These are phyloP conservation scores for Melanogrammus aeglefinus DNA, from an alignment of 2,797 vertebrate species.

Conservation along the genomic window DNA sequence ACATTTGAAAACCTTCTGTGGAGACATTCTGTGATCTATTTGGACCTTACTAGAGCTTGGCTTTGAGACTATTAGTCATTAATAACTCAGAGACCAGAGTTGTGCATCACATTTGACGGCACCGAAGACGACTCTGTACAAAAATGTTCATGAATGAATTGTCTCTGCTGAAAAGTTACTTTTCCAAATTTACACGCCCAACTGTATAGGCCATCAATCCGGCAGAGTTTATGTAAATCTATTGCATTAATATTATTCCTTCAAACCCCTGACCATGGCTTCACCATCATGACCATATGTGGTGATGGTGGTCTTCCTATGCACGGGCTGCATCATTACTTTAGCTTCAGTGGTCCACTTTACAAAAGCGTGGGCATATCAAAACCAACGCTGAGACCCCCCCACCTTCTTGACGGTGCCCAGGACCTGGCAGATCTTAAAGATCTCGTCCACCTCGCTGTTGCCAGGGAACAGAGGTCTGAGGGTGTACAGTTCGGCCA, in stretches of 20 bases:
- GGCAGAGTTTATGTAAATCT: background rate
- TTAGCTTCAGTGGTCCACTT: background rate
- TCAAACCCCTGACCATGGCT: too few species aligned
- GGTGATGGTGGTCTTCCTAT: background rate
- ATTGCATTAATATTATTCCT: background rate
- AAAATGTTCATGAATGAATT: background rate
- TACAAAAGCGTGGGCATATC: too few species aligned
- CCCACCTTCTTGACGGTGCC: constrained; percentile 93
- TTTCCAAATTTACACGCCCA: background rate
- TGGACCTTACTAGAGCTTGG: background rate
- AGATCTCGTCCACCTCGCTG: constrained; percentile 97
- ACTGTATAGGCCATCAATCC: background rate
- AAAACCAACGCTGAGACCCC: background rate
- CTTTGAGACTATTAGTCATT: background rate
- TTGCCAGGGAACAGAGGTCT: constrained; percentile 96
- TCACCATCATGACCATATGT: background rate
- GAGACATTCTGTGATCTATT: background rate
- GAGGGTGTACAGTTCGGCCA: constrained; percentile 95
- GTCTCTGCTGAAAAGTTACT: background rate
- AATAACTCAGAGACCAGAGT: too few species aligned
- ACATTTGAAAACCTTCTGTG: background rate
- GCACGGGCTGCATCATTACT: background rate
- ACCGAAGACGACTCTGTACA: too few species aligned
- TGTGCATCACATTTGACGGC: too few species aligned
- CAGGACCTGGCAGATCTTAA: constrained; percentile 98